Conservation (phyloP, 2,797 vertebrate species). For the Anniella stebbinsi region DNA sequence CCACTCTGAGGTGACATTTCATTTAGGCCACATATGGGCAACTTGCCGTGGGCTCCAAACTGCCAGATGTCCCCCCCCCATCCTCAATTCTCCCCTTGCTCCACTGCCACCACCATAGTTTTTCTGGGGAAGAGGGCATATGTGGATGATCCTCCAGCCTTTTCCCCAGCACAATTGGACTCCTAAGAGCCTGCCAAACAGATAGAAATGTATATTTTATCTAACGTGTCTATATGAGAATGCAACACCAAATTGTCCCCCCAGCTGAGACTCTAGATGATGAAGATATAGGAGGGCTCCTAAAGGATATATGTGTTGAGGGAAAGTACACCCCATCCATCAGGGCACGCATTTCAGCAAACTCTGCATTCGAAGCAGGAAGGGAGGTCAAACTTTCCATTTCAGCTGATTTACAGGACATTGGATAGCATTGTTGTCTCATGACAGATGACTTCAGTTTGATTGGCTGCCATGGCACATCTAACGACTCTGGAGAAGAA, state of each 20-base stretch:
- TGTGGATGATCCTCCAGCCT: too few species aligned
- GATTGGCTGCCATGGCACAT: conserved; percentile 83
- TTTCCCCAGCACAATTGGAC: too few species aligned
- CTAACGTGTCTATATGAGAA: background rate
- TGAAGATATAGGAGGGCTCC: background rate
- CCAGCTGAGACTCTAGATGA: background rate
- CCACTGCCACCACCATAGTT: too few species aligned
- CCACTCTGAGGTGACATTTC: background rate
- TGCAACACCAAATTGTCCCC: background rate
- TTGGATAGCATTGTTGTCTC: conserved; percentile 79
- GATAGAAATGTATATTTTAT: too few species aligned
- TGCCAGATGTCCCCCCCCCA: too few species aligned
- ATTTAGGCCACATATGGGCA: background rate
- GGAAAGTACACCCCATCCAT: conserved; percentile 81
- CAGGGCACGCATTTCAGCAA: conserved; percentile 78
- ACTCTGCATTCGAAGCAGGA: conserved; percentile 86
- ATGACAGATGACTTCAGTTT: conserved; percentile 82
- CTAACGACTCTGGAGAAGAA: conserved; percentile 80
- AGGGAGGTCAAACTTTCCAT: conserved; percentile 80
- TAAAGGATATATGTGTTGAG: conserved; percentile 94
- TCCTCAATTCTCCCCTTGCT: too few species aligned
- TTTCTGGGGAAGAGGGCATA: too few species aligned
- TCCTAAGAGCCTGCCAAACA: too few species aligned
- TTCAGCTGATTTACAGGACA: conserved; percentile 71
- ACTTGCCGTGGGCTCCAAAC: too few species aligned